A percentile compares a stretch with the other conserved stretches of the same genome.
phyloP scores from a whole-genome alignment of 2,888 invertebrate species.

The Entomobrya multifasciata region DNA sequence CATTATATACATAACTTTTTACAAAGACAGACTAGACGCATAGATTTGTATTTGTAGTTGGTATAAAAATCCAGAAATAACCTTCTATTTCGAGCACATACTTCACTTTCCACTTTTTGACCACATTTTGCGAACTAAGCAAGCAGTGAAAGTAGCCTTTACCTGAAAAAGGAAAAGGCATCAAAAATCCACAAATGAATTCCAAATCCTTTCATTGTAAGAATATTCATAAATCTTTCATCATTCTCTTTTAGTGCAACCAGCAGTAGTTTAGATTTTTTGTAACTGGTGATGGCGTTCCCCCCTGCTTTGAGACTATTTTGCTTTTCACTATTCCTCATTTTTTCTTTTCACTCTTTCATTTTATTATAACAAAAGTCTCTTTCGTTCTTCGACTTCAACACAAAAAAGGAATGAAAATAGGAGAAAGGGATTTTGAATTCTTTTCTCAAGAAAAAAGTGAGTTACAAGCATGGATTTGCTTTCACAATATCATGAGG shows the following conservation, averaged over 20 bases:
- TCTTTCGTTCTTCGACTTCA: background rate
- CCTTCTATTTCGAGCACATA: too few relatives aligned
- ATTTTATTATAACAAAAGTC: background rate
- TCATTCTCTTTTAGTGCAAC: slow-evolving; percentile 13
- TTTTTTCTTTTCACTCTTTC: slow-evolving; percentile 24
- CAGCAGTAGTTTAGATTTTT: background rate
- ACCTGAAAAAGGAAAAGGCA: slow-evolving; percentile 26
- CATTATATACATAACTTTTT: too few relatives aligned
- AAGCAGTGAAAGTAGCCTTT: slow-evolving; percentile 37
- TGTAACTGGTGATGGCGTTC: background rate
- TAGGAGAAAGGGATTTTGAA: background rate
- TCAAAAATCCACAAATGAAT: slow-evolving; percentile 67
- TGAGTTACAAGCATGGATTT: slow-evolving; percentile 49
- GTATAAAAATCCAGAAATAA: too few relatives aligned
- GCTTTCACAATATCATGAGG: slow-evolving; percentile 32
- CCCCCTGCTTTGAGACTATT: background rate
- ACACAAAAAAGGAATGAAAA: background rate
- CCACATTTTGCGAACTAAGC: background rate
- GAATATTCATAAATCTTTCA: slow-evolving; percentile 72
- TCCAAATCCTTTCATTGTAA: slow-evolving; percentile 66
- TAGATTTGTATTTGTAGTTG: too few relatives aligned
- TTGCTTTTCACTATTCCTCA: background rate
- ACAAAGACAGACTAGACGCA: too few relatives aligned
- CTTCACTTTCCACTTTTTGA: background rate
- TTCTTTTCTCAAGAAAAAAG: slow-evolving; percentile 23